A percentile compares a stretch with the other conserved stretches of the same genome.
Evolutionary conservation across 2,888 invertebrate species (phyloP).

Genomic region (Eupithecia tripunctaria): DNA sequence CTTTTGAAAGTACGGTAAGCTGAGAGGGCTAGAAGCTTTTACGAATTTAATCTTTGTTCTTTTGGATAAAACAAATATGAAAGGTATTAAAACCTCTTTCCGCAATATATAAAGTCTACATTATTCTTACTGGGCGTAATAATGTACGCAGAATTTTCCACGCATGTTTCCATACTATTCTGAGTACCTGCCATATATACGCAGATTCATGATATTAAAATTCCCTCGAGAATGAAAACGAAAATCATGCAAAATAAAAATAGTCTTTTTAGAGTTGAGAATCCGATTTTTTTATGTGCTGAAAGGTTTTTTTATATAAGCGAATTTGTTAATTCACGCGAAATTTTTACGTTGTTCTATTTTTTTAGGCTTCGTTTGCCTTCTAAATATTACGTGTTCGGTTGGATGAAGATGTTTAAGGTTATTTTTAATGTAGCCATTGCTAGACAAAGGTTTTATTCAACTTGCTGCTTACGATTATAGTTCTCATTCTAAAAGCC

Average conservation of each 20-base stretch:
- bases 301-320: background rate
- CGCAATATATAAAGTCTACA: background rate
- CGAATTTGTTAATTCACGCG: background rate
- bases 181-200: background rate
- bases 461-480: too few species aligned
- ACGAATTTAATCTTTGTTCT: conserved; percentile 18
- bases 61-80: conserved; percentile 7
- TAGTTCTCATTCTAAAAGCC: too few species aligned
- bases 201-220: background rate
- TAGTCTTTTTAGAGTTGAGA: background rate
- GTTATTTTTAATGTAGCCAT: too few species aligned
- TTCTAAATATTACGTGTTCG: background rate
- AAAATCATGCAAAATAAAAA: background rate
- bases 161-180: background rate
- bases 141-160: background rate
- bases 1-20: conserved; percentile 26
- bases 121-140: background rate
- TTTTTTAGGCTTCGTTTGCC: background rate
- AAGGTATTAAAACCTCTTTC: background rate
- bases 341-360: background rate
- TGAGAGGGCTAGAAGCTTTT: conserved; percentile 20
- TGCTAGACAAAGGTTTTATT: too few species aligned
- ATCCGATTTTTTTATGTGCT: background rate
- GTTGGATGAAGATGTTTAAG: background rate
- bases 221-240: background rate